These are phyloP conservation scores for crab-eating macaque (Macaca fascicularis) DNA, from an alignment of 2,113 vertebrate genomes.

Conservation along the genomic window T2T-MFA8v1.1 NC_088386.1:55556001-55556500, in stretches of 20 bases:
- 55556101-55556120: slow-evolving; percentile 25
- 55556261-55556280: not conserved
- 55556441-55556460: slow-evolving; percentile 1
- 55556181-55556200: slow-evolving; percentile 42
- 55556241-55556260: not conserved
- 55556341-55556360: not conserved
- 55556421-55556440: not conserved
- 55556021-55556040: slow-evolving; percentile 45
- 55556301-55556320: slow-evolving; percentile 5
- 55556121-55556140: not conserved
- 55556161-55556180: not conserved
- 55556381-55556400: not conserved
- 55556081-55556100: slow-evolving; percentile 31
- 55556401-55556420: not conserved
- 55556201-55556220: not conserved
- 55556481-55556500: slow-evolving; percentile 33
- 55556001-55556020: slow-evolving; percentile 35
- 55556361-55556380: not conserved
- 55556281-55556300: not conserved
- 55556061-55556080: slow-evolving; percentile 44
- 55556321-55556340: not conserved
- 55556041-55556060: slow-evolving; percentile 16
- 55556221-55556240: not conserved
- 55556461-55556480: not conserved
- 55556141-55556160: not conserved